A percentile compares a stretch with the other conserved stretches of the same genome.
Evolutionary conservation across 2,888 invertebrate genomes (phyloP).

Genomic region (Rhagophthalmus giganteus): DNA sequence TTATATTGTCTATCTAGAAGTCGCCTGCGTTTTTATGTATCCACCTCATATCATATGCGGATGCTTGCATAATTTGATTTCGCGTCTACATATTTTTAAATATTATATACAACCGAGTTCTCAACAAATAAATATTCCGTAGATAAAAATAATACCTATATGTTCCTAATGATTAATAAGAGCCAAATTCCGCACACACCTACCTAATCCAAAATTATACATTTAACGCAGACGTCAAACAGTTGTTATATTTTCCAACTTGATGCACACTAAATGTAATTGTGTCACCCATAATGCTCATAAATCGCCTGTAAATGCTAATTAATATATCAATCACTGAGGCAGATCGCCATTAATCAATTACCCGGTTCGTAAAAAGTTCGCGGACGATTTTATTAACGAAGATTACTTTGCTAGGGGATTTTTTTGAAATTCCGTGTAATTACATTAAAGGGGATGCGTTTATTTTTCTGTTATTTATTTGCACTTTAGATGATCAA

Average conservation of each 20-base stretch:
- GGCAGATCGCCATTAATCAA: conserved; percentile 34
- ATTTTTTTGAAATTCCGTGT: conserved; percentile 12
- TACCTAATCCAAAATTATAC: too few species aligned
- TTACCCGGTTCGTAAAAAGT: conserved; percentile 17
- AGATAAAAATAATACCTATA: too few species aligned
- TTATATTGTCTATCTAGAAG: conserved; percentile 21
- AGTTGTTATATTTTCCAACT: neutral
- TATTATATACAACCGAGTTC: too few species aligned
- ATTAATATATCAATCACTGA: conserved; percentile 37
- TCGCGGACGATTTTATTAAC: conserved; percentile 22
- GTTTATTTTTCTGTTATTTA: too few species aligned
- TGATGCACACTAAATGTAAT: conserved; percentile 1
- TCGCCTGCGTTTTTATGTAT: conserved; percentile 18
- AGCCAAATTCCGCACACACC: too few species aligned
- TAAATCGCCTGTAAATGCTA: conserved; percentile 34
- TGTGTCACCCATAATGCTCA: conserved; percentile 19
- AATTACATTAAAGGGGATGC: conserved; percentile 12
- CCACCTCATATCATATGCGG: conserved; percentile 1
- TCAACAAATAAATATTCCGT: too few species aligned
- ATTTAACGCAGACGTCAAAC: too few species aligned
- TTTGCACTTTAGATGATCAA: too few species aligned
- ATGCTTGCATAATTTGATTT: neutral
- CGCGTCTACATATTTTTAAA: too few species aligned
- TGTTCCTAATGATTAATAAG: too few species aligned
- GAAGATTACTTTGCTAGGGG: conserved; percentile 7